A percentile compares a stretch with the other conserved stretches of the same genome.
Evolutionary conservation across 1,140 invertebrate genomes (phyloP).

Genomic region (Radopholus similis): DNA sequence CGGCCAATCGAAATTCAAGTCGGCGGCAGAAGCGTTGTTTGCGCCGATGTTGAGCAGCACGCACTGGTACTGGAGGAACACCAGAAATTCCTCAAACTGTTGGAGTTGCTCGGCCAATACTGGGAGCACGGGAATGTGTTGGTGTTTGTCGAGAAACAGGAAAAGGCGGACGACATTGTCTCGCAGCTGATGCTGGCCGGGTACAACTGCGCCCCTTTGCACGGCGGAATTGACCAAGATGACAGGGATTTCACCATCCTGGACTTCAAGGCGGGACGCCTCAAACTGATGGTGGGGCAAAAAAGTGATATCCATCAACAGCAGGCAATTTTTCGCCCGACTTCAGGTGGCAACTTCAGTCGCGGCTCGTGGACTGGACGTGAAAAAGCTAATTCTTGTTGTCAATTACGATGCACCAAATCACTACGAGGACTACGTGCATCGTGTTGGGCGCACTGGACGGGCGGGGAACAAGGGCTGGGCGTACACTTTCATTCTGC

Average conservation of each 20-base stretch:
- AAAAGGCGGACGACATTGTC: slow-evolving; percentile 85
- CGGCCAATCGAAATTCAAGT: slow-evolving; percentile 87
- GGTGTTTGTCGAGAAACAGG: slow-evolving; percentile 98
- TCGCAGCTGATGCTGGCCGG: slow-evolving; percentile 94
- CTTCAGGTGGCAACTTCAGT: slow-evolving; percentile 83
- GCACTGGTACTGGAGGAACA: slow-evolving; percentile 85
- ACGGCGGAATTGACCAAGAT: slow-evolving; percentile 98
- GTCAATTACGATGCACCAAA: slow-evolving; percentile 99
- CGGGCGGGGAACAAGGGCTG: slow-evolving; percentile 91
- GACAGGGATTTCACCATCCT: slow-evolving; percentile 95
- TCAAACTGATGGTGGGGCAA: slow-evolving; percentile 66
- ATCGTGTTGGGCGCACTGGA: slow-evolving; percentile 80
- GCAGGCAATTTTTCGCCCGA: not conserved
- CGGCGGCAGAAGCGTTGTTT: slow-evolving; percentile 92
- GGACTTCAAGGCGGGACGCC: slow-evolving; percentile 90
- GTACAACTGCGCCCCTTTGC: slow-evolving; percentile 88
- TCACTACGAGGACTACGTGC: slow-evolving; percentile 99
- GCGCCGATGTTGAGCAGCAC: slow-evolving; percentile 94
- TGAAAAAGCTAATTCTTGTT: slow-evolving; percentile 93
- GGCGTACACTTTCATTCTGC: slow-evolving; percentile 93
- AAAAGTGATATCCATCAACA: too few relatives aligned
- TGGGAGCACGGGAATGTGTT: slow-evolving; percentile 87
- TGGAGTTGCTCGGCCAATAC: slow-evolving; percentile 90
- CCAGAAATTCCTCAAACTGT: slow-evolving; percentile 89
- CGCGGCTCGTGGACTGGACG: slow-evolving; percentile 90